Percentiles rank a stretch among this genome's conserved stretches.
Conservation (phyloP, 2,797 vertebrate species). For the Setipinna tenuifilis region DNA sequence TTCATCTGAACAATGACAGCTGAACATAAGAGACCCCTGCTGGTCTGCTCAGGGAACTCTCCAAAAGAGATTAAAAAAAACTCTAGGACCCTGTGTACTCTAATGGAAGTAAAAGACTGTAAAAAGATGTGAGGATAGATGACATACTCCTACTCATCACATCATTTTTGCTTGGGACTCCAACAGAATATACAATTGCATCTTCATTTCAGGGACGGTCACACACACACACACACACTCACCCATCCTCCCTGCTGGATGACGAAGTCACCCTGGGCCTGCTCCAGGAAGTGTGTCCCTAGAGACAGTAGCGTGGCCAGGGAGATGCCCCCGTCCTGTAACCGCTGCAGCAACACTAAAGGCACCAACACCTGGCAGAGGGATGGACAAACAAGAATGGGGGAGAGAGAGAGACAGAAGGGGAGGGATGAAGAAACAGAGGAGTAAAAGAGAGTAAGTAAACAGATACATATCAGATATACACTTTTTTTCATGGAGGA, state of each 20-base stretch:
- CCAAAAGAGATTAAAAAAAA: not conserved
- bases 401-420: not conserved
- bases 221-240: conserved; percentile 63
- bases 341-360: conserved; percentile 85
- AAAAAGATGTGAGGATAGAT: not conserved
- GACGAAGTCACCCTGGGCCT: conserved; percentile 82
- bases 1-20: not conserved
- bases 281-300: conserved; percentile 85
- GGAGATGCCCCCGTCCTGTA: conserved; percentile 77
- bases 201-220: too few relatives aligned
- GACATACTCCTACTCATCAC: not conserved
- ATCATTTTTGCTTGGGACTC: too few relatives aligned
- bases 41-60: not conserved
- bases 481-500: too few relatives aligned
- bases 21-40: not conserved
- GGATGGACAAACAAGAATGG: not conserved
- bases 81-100: too few relatives aligned
- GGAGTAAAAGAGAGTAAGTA: too few relatives aligned
- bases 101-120: too few relatives aligned
- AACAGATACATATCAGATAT: too few relatives aligned
- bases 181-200: too few relatives aligned
- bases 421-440: not conserved
- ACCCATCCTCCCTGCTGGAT: conserved; percentile 96
- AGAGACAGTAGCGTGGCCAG: conserved; percentile 77
- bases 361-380: conserved; percentile 84